Evolutionary conservation across 2,113 vertebrate genomes (phyloP).

Genomic region (Cathartes aura): DNA sequence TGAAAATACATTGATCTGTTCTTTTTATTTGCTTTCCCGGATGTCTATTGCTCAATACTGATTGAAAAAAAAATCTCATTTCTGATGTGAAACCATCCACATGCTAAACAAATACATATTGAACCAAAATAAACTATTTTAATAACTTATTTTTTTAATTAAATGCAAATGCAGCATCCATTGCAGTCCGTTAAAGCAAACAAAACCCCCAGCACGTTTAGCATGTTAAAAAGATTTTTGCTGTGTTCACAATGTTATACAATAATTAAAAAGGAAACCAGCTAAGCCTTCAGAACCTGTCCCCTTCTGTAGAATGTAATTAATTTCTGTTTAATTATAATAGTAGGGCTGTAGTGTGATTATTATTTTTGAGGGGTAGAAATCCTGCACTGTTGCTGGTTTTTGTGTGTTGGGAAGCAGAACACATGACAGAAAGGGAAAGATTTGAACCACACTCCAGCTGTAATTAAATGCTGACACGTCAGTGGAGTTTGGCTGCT

Average conservation of each 20-base stretch:
- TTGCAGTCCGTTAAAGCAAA: conserved; percentile 39
- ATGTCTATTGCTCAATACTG: background rate
- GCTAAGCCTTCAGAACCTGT: conserved; percentile 10
- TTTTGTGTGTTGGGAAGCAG: background rate
- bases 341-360: background rate
- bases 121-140: conserved; percentile 18
- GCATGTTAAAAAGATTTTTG: conserved; percentile 54
- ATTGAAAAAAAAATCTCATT: background rate
- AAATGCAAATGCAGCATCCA: conserved; percentile 25
- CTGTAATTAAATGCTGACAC: background rate
- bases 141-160: conserved; percentile 45
- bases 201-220: background rate
- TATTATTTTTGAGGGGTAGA: conserved; percentile 9
- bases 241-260: background rate
- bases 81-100: background rate
- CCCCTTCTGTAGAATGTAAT: background rate
- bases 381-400: background rate
- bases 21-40: background rate
- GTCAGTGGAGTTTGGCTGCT: background rate
- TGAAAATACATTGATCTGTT: background rate
- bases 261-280: conserved; percentile 39
- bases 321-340: conserved; percentile 36
- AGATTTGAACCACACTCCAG: background rate
- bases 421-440: background rate
- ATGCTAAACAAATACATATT: background rate